Evolutionary conservation across 2,888 invertebrate species (phyloP).

Genomic region (Lepidonotus clava): DNA sequence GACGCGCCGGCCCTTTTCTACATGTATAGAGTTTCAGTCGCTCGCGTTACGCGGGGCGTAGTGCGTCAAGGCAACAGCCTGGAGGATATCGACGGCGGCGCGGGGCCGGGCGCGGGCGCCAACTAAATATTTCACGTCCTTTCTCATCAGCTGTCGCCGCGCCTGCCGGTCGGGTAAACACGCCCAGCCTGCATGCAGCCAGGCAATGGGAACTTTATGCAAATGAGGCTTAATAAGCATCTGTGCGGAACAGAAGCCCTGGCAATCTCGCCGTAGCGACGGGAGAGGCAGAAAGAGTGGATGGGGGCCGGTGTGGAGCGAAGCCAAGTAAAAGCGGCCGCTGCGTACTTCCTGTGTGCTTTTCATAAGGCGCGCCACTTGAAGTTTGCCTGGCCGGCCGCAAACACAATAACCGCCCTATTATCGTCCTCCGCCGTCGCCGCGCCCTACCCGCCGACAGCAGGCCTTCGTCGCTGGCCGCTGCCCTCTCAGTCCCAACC

Average conservation of each 20-base stretch:
- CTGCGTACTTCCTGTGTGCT: conserved; percentile 23
- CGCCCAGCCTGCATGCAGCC: background rate
- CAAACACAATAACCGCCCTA: conserved; percentile 40
- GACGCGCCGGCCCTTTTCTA: no score
- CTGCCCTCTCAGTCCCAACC: background rate
- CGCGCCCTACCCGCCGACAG: background rate
- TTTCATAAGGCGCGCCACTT: conserved; percentile 11
- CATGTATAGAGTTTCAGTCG: no score
- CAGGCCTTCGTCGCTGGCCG: background rate
- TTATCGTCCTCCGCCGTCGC: background rate
- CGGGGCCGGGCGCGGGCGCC: background rate
- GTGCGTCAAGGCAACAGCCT: background rate
- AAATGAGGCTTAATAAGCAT: conserved; percentile 40
- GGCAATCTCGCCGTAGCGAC: background rate
- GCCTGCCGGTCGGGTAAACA: conserved; percentile 9
- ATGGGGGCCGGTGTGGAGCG: background rate
- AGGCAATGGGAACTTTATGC: background rate
- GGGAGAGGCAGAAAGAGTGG: background rate
- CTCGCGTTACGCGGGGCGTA: background rate
- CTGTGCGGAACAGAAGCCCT: background rate
- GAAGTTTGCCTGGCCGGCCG: conserved; percentile 2
- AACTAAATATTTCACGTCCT: conserved; percentile 1
- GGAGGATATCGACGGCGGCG: background rate
- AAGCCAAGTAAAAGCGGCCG: background rate
- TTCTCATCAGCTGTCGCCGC: background rate